Evolutionary conservation across 2,888 invertebrate species (phyloP).

Genomic region (Nymphalis polychloros): DNA sequence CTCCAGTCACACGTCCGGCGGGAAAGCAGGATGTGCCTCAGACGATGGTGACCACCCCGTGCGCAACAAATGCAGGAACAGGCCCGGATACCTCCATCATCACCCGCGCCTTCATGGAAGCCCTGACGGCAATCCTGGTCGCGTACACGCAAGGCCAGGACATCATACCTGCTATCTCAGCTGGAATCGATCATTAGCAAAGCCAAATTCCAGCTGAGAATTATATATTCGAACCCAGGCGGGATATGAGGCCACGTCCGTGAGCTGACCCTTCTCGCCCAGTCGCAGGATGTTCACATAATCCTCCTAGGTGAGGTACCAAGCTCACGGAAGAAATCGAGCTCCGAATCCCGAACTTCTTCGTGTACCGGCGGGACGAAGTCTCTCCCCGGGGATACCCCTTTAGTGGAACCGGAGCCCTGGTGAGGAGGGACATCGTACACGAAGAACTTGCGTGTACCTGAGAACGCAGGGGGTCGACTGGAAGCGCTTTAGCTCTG

Average conservation of each 20-base stretch:
- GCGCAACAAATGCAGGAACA: rapidly evolving
- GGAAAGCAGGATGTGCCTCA: no score
- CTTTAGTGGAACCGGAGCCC: not conserved
- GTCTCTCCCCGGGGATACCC: not conserved
- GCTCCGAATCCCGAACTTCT: not conserved
- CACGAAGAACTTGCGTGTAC: not conserved
- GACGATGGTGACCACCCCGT: no score
- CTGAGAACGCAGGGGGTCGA: not conserved
- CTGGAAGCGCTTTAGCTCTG: not conserved
- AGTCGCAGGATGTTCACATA: not conserved
- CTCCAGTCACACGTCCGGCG: no score
- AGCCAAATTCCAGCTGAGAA: not conserved
- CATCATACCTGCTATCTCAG: not conserved
- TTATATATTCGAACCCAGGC: not conserved
- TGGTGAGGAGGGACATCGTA: slow-evolving; percentile 1
- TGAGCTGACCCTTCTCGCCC: not conserved
- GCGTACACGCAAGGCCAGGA: not conserved
- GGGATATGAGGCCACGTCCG: not conserved
- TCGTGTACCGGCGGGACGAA: not conserved
- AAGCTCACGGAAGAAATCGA: not conserved
- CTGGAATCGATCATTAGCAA: not conserved
- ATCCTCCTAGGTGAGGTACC: not conserved
- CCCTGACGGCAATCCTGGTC: not conserved
- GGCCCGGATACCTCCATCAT: not conserved
- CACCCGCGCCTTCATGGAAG: not conserved